Evolutionary conservation across 2,797 vertebrate genomes (phyloP).

Genomic region (Fistularia commersonii): DNA sequence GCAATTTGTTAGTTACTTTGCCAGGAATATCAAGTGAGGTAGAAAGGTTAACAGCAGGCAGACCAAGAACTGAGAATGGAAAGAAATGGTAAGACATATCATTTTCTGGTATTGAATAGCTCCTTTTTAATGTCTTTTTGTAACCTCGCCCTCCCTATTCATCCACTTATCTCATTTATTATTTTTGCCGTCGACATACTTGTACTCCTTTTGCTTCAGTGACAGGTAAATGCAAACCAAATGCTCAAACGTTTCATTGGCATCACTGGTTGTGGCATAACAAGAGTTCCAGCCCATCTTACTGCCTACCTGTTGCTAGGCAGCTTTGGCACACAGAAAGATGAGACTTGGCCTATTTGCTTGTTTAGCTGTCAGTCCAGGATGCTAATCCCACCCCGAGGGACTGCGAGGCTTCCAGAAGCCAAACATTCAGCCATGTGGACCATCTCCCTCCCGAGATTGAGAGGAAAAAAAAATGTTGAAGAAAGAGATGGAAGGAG

Average conservation of each 20-base stretch:
- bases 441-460: slow-evolving; percentile 43
- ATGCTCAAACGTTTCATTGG: slow-evolving; percentile 43
- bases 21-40: no score
- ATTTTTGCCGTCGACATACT: slow-evolving; percentile 18
- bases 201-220: slow-evolving; percentile 23
- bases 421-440: slow-evolving; percentile 57
- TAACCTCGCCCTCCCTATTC: not conserved
- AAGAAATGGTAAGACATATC: no score
- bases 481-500: slow-evolving; percentile 32
- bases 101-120: no score
- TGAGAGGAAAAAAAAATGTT: slow-evolving; percentile 16
- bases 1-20: no score
- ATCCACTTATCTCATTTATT: slow-evolving; percentile 12
- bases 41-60: no score
- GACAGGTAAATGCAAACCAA: slow-evolving; percentile 15
- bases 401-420: slow-evolving; percentile 55
- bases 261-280: slow-evolving; percentile 30
- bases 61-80: no score
- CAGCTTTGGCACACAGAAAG: slow-evolving; percentile 61
- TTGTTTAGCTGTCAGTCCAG: slow-evolving; percentile 70
- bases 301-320: slow-evolving; percentile 74
- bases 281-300: slow-evolving; percentile 35
- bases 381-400: slow-evolving; percentile 62
- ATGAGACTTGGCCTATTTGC: slow-evolving; percentile 56
- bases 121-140: slow-evolving; percentile 1